Evolutionary conservation across 1,140 invertebrate species (phyloP).

Genomic region (Sinella curviseta): DNA sequence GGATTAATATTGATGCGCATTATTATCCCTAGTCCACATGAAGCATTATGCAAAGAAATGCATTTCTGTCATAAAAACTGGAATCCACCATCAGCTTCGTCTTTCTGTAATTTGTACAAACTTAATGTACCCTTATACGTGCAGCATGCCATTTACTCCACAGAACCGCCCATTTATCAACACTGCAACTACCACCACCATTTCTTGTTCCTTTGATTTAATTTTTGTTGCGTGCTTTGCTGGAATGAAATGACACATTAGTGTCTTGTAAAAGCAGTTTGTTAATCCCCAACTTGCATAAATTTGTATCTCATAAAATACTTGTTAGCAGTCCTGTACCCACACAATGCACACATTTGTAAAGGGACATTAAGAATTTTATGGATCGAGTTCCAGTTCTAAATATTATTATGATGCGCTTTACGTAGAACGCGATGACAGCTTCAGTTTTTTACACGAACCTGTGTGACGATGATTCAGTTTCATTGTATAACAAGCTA

Average conservation of each 20-base stretch:
- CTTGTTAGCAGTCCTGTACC: background rate
- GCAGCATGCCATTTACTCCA: no score
- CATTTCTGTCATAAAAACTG: background rate
- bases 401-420: background rate
- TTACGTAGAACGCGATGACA: background rate
- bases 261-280: background rate
- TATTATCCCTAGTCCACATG: background rate
- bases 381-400: no score
- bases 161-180: no score
- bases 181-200: no score
- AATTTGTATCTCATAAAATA: slow-evolving; percentile 20
- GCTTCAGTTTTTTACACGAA: no score
- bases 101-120: background rate
- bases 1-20: background rate
- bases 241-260: background rate
- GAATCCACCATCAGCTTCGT: background rate
- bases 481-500: background rate
- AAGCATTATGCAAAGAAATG: background rate
- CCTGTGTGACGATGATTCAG: slow-evolving; percentile 2
- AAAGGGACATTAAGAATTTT: no score
- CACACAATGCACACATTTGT: no score
- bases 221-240: no score
- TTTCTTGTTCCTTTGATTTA: background rate
- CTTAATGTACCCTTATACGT: background rate
- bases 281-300: slow-evolving; percentile 13